Conservation (phyloP, 2,113 vertebrate genomes). For the Zosterops hypoxanthus region DNA sequence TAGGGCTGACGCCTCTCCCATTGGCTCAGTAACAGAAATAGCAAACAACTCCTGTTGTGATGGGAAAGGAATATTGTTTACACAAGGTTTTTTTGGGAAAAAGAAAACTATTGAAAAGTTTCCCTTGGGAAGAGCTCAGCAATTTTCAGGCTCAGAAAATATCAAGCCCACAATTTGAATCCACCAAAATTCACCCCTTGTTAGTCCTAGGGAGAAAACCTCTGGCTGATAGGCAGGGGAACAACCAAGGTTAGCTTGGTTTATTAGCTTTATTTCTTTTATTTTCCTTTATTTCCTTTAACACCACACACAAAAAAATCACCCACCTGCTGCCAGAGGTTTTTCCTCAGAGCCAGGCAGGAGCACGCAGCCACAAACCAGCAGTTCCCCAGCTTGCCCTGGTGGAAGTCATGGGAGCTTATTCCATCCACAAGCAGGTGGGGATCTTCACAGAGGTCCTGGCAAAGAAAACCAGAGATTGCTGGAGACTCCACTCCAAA, state of each 20-base stretch:
- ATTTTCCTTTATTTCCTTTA: not conserved
- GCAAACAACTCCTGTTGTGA: no score
- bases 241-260: not conserved
- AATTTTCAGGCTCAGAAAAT: no score
- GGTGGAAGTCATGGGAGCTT: slow-evolving; percentile 88
- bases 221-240: not conserved
- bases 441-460: slow-evolving; percentile 86
- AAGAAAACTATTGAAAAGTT: no score
- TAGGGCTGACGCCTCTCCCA: no score
- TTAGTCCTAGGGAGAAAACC: not conserved
- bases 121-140: no score
- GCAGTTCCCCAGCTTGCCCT: slow-evolving; percentile 89
- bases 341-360: slow-evolving; percentile 84
- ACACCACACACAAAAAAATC: not conserved
- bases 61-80: no score
- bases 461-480: not conserved
- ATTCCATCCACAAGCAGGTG: slow-evolving; percentile 87
- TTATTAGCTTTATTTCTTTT: not conserved
- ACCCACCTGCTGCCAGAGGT: slow-evolving; percentile 86
- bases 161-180: not conserved
- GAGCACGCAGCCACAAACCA: slow-evolving; percentile 92
- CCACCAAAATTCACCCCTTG: not conserved
- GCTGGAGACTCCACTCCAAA: not conserved
- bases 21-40: no score
- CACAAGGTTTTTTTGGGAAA: no score